Percentiles rank a stretch among this genome's conserved stretches.
These are phyloP conservation scores for Melitaea cinxia DNA, from an alignment of 1,140 invertebrate species.

Conservation along the genomic window DNA sequence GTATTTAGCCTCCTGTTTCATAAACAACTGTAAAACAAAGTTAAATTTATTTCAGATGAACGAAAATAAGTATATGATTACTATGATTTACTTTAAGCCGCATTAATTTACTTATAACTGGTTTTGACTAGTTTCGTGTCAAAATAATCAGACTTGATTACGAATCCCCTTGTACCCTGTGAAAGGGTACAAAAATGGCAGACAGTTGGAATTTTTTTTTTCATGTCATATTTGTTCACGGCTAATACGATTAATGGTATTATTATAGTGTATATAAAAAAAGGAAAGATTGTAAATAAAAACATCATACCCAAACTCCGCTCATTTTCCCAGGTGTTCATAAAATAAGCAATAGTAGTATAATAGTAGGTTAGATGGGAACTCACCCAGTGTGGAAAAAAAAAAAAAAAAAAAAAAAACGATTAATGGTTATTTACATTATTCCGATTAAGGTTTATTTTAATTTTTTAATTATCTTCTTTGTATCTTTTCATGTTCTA, in stretches of 20 bases:
- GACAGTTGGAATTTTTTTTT: not conserved
- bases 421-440: too few relatives aligned
- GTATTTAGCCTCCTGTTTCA: constrained; percentile 39
- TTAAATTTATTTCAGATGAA: constrained; percentile 20
- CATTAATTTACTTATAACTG: not conserved
- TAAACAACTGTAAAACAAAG: constrained; percentile 37
- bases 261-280: not conserved
- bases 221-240: not conserved
- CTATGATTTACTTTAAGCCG: not conserved
- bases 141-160: not conserved
- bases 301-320: too few relatives aligned
- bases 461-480: too few relatives aligned
- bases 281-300: not conserved
- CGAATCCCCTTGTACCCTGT: not conserved
- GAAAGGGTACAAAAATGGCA: not conserved
- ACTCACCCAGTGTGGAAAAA: too few relatives aligned
- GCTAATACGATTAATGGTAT: not conserved
- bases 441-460: too few relatives aligned
- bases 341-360: too few relatives aligned
- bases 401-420: too few relatives aligned
- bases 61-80: constrained; percentile 5
- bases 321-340: too few relatives aligned
- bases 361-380: too few relatives aligned
- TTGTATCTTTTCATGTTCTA: too few relatives aligned
- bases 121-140: not conserved